Conservation (phyloP, 2,113 vertebrate genomes). For the Hyla sarda region DNA sequence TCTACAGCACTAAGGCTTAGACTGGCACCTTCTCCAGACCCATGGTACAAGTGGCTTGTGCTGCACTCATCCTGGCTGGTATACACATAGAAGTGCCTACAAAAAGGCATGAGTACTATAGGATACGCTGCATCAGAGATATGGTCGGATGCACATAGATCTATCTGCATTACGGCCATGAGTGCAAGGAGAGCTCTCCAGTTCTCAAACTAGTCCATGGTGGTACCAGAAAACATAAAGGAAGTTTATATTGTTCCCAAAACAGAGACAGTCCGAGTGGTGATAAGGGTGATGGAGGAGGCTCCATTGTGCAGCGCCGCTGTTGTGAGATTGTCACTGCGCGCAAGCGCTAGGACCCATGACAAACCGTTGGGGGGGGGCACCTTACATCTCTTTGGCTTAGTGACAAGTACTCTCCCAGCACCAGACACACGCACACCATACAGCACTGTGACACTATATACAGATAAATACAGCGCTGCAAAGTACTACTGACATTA, state of each 20-base stretch:
- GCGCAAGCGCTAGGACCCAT: no score
- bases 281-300: neutral
- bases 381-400: conserved; percentile 3
- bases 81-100: neutral
- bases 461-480: conserved; percentile 58
- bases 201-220: neutral
- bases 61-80: neutral
- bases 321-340: neutral
- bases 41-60: neutral
- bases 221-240: neutral
- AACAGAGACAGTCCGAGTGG: neutral
- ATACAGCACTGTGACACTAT: conserved; percentile 52
- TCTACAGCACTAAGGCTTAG: no score
- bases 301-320: neutral
- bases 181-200: neutral
- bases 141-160: neutral
- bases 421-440: conserved; percentile 43
- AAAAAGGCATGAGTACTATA: neutral
- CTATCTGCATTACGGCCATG: neutral
- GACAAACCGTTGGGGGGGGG: neutral
- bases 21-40: neutral
- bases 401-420: conserved; percentile 27
- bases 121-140: neutral
- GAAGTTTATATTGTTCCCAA: neutral
- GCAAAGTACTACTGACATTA: conserved; percentile 42